Conservation (phyloP, 2,113 vertebrate species). For the Brienomyrus brachyistius region DNA sequence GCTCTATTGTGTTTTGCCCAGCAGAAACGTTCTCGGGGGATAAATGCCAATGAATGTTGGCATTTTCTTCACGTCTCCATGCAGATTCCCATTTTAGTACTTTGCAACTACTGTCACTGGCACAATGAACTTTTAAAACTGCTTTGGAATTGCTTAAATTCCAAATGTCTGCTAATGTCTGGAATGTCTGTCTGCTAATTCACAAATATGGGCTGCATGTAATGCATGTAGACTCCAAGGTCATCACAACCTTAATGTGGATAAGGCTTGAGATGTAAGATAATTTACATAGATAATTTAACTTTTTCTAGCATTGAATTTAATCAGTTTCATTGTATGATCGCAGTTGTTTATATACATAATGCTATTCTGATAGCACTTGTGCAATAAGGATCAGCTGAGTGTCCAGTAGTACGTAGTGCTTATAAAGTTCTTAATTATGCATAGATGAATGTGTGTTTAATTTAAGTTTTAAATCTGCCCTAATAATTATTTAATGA, state of each 20-base stretch:
- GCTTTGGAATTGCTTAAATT: neutral
- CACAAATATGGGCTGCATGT: neutral
- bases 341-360: neutral
- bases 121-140: neutral
- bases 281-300: neutral
- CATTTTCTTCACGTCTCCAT: neutral
- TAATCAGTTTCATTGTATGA: neutral
- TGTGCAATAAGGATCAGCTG: no score
- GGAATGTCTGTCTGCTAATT: neutral
- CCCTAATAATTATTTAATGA: neutral
- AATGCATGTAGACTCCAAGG: neutral
- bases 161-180: no score
- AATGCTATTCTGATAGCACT: neutral
- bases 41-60: neutral
- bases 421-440: neutral
- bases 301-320: neutral
- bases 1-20: neutral
- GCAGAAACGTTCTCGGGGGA: neutral
- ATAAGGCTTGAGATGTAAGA: neutral
- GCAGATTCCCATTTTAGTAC: neutral
- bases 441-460: neutral
- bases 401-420: neutral
- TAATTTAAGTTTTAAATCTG: neutral
- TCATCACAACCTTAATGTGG: neutral
- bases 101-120: neutral